Base-by-base conservation (phyloP, 2,113 vertebrate genomes). In the Pluvianellus socialis region DNA sequence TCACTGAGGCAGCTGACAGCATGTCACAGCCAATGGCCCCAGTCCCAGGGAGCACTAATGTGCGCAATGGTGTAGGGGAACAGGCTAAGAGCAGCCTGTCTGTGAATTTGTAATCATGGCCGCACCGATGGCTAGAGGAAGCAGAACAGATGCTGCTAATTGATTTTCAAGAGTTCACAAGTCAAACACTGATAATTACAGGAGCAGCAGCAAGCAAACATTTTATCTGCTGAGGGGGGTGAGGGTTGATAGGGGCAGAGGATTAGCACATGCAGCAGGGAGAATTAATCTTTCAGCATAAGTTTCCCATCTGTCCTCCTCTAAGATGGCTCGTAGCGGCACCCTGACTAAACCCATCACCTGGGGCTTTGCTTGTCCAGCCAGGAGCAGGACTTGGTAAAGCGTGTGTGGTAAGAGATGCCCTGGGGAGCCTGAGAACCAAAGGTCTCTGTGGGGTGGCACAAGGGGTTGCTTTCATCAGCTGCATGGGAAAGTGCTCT, bases 111-210 rank as follows among this genome's bases (percentile, higher is more conserved):
- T 32, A 91, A 70, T 62, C 67, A 47, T 9, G 38, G 45, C 52
- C 79, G 70, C 79, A 88, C 15, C 5, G 1, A 79, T 18, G 62
- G 87, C 74, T 66, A 59, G 17, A 93, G n/a, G 38, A 94, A 80
- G 50, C 30, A 93, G 90, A 95, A 86, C 74, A 94, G 88, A 88
- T 74, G 53, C 71, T 90, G 86, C 30, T 93, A 91, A 96, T 92
- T 91, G 83, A 91, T 92, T 92, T 94, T 85, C 58, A 90, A 24
- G 67, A 58, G 74, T 66, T 96, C 74, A 93, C 18, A 95, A 96
- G 85, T 86, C 92, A 95, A 81, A 71, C 17, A 33, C 49, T 88
- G 62, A 38, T 76, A 96, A 93, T 90, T 93, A 90, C 1, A 91
- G 80, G 53, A 97, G 77, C 62, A 84, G 73, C 70, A 93, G 62